Conservation (phyloP, 1,140 invertebrate species). For the Zaprionus davidi region DNA sequence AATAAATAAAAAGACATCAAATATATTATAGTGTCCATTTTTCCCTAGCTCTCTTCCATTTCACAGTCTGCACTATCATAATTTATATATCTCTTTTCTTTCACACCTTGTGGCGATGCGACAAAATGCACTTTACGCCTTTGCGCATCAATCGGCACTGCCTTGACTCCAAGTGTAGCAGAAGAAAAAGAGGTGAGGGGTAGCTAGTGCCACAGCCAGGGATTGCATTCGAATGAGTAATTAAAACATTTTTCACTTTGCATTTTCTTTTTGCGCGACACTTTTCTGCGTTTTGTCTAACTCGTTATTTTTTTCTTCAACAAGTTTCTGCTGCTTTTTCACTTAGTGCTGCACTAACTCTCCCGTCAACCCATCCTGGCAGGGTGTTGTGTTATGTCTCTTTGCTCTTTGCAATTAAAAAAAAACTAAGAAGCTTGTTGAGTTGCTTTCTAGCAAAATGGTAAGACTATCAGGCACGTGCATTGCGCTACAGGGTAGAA, state of each 20-base stretch:
- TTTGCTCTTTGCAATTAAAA: constrained; percentile 65
- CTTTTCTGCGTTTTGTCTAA: constrained; percentile 59
- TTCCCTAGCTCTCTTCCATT: background rate
- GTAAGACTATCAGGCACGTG: constrained; percentile 8
- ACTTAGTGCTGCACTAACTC: constrained; percentile 26
- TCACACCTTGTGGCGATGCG: constrained; percentile 33
- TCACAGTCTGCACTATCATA: background rate
- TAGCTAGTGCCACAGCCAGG: background rate
- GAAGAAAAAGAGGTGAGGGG: background rate
- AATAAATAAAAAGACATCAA: no score
- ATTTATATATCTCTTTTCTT: background rate
- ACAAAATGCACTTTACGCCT: constrained; percentile 33
- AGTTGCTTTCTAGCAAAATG: constrained; percentile 12
- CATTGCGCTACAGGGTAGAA: constrained; percentile 6
- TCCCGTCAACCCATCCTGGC: constrained; percentile 23
- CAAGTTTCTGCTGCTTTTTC: constrained; percentile 58
- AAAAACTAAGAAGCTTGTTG: constrained; percentile 56
- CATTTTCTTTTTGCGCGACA: constrained; percentile 51
- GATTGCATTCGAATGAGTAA: constrained; percentile 73
- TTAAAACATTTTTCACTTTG: constrained; percentile 82
- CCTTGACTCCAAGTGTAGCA: background rate
- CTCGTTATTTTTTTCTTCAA: constrained; percentile 41
- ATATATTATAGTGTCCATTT: background rate
- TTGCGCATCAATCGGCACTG: constrained; percentile 26
- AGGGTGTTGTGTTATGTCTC: constrained; percentile 32